Evolutionary conservation across 2,888 invertebrate genomes (phyloP).

Genomic region (Andrena minutula): DNA sequence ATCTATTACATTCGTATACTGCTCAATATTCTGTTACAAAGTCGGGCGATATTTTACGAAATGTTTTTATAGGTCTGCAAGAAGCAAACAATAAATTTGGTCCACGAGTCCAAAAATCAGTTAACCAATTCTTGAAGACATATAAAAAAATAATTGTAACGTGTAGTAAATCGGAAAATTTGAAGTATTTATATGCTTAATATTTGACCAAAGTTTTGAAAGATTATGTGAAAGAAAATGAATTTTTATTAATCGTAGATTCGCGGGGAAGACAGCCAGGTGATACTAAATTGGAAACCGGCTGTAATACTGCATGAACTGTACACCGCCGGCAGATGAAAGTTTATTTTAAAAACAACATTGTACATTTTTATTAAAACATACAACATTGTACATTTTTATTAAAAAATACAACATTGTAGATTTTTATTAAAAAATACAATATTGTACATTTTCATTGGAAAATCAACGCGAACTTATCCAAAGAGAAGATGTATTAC

Average conservation of each 20-base stretch:
- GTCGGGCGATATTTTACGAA: neutral
- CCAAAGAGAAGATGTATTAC: neutral
- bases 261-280: neutral
- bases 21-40: neutral
- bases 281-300: neutral
- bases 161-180: neutral
- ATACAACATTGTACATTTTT: no score
- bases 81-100: neutral
- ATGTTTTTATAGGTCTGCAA: conserved; percentile 14
- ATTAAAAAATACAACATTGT: neutral
- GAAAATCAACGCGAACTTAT: neutral
- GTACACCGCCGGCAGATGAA: no score
- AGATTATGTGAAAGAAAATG: neutral
- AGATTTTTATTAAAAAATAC: neutral
- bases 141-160: neutral
- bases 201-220: neutral
- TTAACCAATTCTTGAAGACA: neutral
- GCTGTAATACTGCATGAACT: neutral
- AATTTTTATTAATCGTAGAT: neutral
- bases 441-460: neutral
- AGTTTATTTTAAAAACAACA: neutral
- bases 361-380: neutral
- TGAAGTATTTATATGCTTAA: neutral
- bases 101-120: neutral
- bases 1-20: neutral